Evolutionary conservation across 2,888 invertebrate genomes (phyloP), one percentile per base, ranked within the genome.

Genomic region (Euproctis similis): DNA sequence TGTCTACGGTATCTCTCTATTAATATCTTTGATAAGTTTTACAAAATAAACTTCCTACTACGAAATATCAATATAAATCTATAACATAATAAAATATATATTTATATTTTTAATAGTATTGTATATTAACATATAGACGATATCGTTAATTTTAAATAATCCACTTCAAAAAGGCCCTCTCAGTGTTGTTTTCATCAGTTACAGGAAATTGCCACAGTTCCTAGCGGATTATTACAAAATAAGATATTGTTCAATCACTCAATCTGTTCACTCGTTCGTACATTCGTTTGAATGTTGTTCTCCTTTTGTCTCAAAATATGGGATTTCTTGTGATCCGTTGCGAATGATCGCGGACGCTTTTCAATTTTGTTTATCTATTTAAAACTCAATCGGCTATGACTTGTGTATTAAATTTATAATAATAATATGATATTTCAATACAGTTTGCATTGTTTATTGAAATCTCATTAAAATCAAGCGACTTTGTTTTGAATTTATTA

Each of bases 241-340:
- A 81, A 82, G 82, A 82, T 81, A 81, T 82, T 81, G 78, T 81
- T 78, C 69, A 74, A 68, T 64, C 73, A 67, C 78, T 76, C 76
- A 73, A 66, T 69, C 67, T 72, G 68, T 65, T 71, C 63, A 62
- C 62, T 71, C 39, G 63, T 70, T 71, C 56, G 56, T 50, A 65
- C 62, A 56, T 65, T 65, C 63, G 56, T 69, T 68, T 63, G 69
- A 72, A 71, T 65, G 69, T 67, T 69, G n/a, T n/a, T 4, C 60
- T 60, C 57, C 63, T 72, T 74, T 77, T 76, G 76, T 74, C 71
- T 63, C 48, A 49, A 43, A 46, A 62, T 64, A 59, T 44, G 56
- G n/a, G 59, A 68, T 62, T 63, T 46, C 47, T 51, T 38, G 48
- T 44, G 53, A 56, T 54, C 49, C 41, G 42, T 42, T 45, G 46